A percentile compares a stretch with the other conserved stretches of the same genome.
Conservation (phyloP, 2,888 invertebrate genomes). For the Lasioglossum zephyrum region DNA sequence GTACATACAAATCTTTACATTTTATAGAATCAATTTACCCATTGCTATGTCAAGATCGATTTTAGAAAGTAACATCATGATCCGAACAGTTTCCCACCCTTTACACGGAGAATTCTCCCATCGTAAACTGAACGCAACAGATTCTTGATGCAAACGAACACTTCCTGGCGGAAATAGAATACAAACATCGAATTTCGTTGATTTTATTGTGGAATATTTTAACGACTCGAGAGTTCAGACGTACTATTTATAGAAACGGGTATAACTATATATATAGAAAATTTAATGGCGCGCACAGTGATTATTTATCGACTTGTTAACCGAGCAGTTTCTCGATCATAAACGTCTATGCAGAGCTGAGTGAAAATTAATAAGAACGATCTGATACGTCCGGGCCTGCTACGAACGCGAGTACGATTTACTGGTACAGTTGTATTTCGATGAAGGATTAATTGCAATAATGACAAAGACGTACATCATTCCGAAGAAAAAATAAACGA, state of each 20-base stretch:
- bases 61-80: neutral
- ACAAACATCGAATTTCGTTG: neutral
- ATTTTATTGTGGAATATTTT: neutral
- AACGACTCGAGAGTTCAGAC: conserved; percentile 6
- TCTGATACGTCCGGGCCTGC: neutral
- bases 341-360: neutral
- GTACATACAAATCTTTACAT: too few relatives aligned
- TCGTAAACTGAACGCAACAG: neutral
- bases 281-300: neutral
- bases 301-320: conserved; percentile 8
- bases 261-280: neutral
- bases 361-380: conserved; percentile 16
- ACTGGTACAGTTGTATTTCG: neutral
- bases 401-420: neutral
- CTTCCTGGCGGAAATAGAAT: neutral
- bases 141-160: neutral
- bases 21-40: neutral
- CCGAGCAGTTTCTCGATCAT: conserved; percentile 2
- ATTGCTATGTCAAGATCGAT: neutral
- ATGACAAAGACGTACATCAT: neutral
- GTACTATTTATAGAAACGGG: neutral
- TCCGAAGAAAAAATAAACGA: neutral
- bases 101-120: neutral
- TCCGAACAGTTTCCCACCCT: neutral
- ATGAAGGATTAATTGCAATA: neutral